phyloP scores from a whole-genome alignment of 2,113 vertebrate species.

The Crotalus viridis region DNA sequence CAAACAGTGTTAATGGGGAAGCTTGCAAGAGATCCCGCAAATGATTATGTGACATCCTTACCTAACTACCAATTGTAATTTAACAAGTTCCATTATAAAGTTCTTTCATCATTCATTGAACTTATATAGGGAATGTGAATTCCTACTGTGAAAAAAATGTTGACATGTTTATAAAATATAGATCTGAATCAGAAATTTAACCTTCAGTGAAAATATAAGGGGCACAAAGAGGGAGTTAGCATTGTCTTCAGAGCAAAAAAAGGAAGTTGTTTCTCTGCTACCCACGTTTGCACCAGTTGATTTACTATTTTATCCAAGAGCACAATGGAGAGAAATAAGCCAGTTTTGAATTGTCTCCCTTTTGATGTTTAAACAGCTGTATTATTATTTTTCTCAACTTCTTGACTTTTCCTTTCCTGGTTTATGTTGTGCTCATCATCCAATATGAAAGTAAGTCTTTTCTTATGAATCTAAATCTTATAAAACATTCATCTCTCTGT shows the following conservation, averaged over 20 bases:
- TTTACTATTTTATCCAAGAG: neutral
- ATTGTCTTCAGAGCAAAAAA: no score
- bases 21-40: neutral
- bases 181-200: conserved; percentile 23
- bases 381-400: neutral
- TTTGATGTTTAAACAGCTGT: neutral
- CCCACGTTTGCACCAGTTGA: neutral
- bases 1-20: neutral
- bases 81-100: neutral
- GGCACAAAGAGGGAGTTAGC: neutral
- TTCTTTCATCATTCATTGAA: conserved; percentile 2
- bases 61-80: neutral
- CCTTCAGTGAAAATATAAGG: neutral
- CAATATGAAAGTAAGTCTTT: neutral
- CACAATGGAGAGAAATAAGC: neutral
- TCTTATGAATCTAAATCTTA: neutral
- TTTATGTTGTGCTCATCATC: neutral
- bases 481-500: neutral
- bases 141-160: neutral
- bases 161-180: neutral
- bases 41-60: neutral
- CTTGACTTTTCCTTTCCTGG: neutral
- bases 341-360: neutral
- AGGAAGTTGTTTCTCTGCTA: neutral
- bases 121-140: neutral